A percentile compares a stretch with the other conserved stretches of the same genome.
Evolutionary conservation across 2,888 invertebrate genomes (phyloP).

Genomic region (Nesidiocoris tenuis): DNA sequence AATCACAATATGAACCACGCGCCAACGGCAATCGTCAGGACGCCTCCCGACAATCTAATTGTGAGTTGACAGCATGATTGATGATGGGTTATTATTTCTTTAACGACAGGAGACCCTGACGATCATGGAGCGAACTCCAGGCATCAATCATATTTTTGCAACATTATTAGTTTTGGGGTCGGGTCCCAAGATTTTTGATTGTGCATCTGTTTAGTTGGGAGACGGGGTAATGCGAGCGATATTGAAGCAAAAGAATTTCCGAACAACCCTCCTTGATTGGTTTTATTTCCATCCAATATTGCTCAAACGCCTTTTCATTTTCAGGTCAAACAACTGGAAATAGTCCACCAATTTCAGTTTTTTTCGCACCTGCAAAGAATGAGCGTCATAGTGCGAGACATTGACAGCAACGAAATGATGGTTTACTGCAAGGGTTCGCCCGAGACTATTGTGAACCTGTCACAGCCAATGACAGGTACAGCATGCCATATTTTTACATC

Average conservation of each 20-base stretch:
- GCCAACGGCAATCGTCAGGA: not conserved
- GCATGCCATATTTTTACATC: no score
- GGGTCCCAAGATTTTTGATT: no score
- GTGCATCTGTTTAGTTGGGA: no score
- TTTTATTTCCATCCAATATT: no score
- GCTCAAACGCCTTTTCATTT: slow-evolving; percentile 1
- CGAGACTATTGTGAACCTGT: slow-evolving; percentile 59
- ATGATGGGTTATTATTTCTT: no score
- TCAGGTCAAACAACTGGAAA: slow-evolving; percentile 52
- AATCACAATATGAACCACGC: not conserved
- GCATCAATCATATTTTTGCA: no score
- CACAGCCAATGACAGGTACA: slow-evolving; percentile 55
- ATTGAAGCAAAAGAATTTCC: no score
- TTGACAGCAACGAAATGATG: slow-evolving; percentile 54
- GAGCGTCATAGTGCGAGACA: slow-evolving; percentile 58
- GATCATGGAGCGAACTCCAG: no score
- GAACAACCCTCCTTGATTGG: no score
- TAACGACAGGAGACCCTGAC: no score
- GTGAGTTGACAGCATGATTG: not conserved
- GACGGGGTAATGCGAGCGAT: no score
- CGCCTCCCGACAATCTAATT: not conserved
- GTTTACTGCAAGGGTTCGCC: slow-evolving; percentile 61
- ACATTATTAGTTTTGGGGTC: no score
- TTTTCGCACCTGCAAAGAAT: slow-evolving; percentile 60
- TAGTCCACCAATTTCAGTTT: slow-evolving; percentile 61